Evolutionary conservation across 2,113 vertebrate genomes (phyloP).

Genomic region (Tympanuchus pallidicinctus): DNA sequence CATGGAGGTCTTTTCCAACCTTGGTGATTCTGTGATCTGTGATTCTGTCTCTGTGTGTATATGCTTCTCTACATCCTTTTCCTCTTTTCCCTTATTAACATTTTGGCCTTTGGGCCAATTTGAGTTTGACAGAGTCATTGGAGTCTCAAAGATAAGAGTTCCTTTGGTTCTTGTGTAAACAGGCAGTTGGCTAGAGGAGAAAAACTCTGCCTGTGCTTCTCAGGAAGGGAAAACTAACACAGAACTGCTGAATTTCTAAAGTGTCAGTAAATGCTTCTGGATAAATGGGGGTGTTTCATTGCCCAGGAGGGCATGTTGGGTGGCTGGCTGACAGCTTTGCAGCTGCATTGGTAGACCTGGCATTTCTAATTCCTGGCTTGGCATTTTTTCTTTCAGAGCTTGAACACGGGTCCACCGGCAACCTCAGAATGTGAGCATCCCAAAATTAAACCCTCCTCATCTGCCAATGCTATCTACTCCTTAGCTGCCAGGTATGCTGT

Average conservation of each 20-base stretch:
- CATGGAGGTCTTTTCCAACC: too few relatives aligned
- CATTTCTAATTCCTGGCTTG: slow-evolving; percentile 26
- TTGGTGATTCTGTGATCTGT: neutral
- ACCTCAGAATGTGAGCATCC: slow-evolving; percentile 87
- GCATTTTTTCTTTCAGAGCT: slow-evolving; percentile 79
- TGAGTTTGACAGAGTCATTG: neutral
- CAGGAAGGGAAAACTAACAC: neutral
- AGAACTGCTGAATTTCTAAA: neutral
- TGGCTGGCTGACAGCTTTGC: neutral
- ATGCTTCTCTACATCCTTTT: neutral
- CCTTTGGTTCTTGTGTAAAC: neutral
- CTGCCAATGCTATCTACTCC: slow-evolving; percentile 93
- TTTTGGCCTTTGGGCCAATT: neutral
- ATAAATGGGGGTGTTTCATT: neutral
- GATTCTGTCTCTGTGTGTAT: neutral
- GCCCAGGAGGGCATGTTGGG: too few relatives aligned
- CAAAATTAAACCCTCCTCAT: slow-evolving; percentile 93
- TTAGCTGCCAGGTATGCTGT: slow-evolving; percentile 86
- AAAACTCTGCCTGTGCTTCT: neutral
- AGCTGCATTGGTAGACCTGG: accelerated
- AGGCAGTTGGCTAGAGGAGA: neutral
- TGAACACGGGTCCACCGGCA: slow-evolving; percentile 62
- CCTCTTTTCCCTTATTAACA: neutral
- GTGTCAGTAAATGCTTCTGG: neutral
- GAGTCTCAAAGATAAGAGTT: neutral